phyloP scores from a whole-genome alignment of 2,888 invertebrate genomes.

The Peribatodes rhomboidaria region DNA sequence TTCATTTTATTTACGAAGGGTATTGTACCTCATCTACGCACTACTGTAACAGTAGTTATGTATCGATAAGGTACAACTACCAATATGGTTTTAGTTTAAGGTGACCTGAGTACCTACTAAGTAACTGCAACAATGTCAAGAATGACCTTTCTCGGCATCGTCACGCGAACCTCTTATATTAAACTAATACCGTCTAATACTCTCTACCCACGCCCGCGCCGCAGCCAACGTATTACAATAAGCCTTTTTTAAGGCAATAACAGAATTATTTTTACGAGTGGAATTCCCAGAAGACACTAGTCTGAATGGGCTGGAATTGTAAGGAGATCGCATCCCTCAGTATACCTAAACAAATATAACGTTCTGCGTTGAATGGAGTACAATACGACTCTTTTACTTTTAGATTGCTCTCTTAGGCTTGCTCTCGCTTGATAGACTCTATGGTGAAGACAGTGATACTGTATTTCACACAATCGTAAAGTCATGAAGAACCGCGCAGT shows the following conservation, averaged over 20 bases:
- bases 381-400: not conserved
- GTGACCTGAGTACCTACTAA: constrained; percentile 12
- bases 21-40: too few species aligned
- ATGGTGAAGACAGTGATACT: too few species aligned
- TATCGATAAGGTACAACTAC: not conserved
- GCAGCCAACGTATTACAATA: constrained; percentile 17
- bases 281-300: constrained; percentile 24
- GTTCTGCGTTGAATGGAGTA: not conserved
- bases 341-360: constrained; percentile 26
- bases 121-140: constrained; percentile 42
- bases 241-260: constrained; percentile 25
- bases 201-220: constrained; percentile 24
- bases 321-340: constrained; percentile 21
- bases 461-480: too few species aligned
- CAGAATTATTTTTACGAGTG: constrained; percentile 35
- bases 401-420: not conserved
- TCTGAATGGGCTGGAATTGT: constrained; percentile 32
- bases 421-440: too few species aligned
- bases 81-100: not conserved
- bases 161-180: constrained; percentile 39
- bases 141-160: constrained; percentile 40
- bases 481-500: too few species aligned
- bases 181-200: constrained; percentile 23
- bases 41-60: too few species aligned
- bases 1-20: not conserved